These are phyloP conservation scores for Eudasyphora cyanicolor DNA, from an alignment of 2,888 invertebrate genomes.

Conservation along the genomic window DNA sequence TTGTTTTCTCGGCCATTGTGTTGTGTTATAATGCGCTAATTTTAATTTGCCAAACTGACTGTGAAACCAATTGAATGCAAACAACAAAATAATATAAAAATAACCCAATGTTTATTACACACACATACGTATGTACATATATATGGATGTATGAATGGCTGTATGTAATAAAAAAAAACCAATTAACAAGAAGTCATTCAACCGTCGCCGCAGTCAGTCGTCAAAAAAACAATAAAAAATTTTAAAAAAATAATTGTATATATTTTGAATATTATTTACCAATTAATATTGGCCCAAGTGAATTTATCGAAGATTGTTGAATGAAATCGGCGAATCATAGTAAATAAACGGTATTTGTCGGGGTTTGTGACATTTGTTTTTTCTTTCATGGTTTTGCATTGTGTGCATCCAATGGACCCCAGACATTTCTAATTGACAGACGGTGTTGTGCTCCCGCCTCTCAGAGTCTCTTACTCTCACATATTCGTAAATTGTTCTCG, in stretches of 20 bases:
- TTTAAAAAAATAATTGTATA: not conserved
- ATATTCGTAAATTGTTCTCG: conserved; percentile 43
- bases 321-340: no score
- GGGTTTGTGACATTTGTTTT: conserved; percentile 20
- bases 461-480: conserved; percentile 10
- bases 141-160: no score
- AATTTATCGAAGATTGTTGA: no score
- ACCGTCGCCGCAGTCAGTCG: not conserved
- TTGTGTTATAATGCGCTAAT: conserved; percentile 49
- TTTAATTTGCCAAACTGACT: conserved; percentile 55
- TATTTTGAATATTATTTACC: not conserved
- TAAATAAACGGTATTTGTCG: conserved; percentile 27
- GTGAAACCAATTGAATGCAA: conserved; percentile 51
- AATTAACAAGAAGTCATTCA: not conserved
- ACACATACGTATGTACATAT: no score
- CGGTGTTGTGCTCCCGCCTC: not conserved
- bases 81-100: conserved; percentile 19
- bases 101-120: not conserved
- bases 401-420: conserved; percentile 48
- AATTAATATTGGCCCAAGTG: no score
- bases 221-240: not conserved
- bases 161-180: conserved; percentile 1
- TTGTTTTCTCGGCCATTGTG: conserved; percentile 15
- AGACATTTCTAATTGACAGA: conserved; percentile 45
- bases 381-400: conserved; percentile 8